phyloP scores from a whole-genome alignment of 2,888 invertebrate species.

The Folsomia candida region DNA sequence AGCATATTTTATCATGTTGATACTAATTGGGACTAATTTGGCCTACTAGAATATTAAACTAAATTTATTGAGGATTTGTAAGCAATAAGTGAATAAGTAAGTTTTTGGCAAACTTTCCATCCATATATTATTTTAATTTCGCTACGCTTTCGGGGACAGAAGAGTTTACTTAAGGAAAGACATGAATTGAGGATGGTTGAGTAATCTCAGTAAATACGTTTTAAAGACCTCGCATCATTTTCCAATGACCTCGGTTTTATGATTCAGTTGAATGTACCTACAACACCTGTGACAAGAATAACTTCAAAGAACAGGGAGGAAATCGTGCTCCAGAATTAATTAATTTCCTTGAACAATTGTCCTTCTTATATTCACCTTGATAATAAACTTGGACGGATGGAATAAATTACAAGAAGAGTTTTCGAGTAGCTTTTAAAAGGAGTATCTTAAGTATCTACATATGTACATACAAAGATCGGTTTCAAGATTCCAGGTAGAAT shows the following conservation, averaged over 20 bases:
- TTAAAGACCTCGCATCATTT: too few species aligned
- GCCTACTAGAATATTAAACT: background rate
- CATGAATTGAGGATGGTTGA: too few species aligned
- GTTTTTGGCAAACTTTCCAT: background rate
- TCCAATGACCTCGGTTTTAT: background rate
- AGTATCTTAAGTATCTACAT: too few species aligned
- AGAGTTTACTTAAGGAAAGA: too few species aligned
- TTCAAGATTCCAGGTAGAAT: background rate
- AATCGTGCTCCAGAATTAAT: slow-evolving; percentile 4
- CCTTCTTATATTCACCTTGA: background rate
- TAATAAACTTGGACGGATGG: background rate
- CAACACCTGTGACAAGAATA: background rate
- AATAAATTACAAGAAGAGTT: too few species aligned
- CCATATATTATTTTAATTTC: background rate
- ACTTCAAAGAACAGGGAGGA: background rate
- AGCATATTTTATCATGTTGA: background rate
- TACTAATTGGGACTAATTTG: background rate
- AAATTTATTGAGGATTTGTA: background rate
- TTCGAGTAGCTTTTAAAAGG: too few species aligned
- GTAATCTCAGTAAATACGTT: too few species aligned
- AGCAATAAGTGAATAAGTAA: background rate
- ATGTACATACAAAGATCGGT: background rate
- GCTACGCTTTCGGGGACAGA: too few species aligned
- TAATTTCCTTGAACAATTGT: background rate
- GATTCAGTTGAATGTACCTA: background rate